These are phyloP conservation scores for Atta cephalotes DNA, from an alignment of 1,140 invertebrate genomes.

Conservation along the genomic window DNA sequence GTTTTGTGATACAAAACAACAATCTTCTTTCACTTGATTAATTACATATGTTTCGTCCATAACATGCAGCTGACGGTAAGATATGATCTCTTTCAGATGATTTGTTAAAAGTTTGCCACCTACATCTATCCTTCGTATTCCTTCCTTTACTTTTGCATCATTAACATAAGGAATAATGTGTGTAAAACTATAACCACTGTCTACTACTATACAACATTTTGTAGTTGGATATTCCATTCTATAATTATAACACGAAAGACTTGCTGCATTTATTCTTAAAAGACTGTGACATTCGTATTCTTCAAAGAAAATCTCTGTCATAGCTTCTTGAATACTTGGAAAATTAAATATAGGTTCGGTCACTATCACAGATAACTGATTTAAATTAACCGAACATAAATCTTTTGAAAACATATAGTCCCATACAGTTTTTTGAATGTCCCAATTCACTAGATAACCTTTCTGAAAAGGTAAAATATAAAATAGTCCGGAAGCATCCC, in stretches of 20 bases:
- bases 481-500: conserved; percentile 97
- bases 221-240: conserved; percentile 87
- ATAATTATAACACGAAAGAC: conserved; percentile 90
- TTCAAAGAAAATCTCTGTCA: conserved; percentile 98
- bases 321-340: conserved; percentile 89
- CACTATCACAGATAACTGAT: conserved; percentile 11
- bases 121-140: conserved; percentile 95
- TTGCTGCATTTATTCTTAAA: conserved; percentile 92
- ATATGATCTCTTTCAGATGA: conserved; percentile 99
- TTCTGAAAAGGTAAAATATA: conserved; percentile 98
- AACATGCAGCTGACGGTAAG: conserved; percentile 98
- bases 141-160: conserved; percentile 93
- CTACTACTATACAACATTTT: conserved; percentile 94
- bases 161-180: conserved; percentile 98
- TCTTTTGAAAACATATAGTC: conserved; percentile 98
- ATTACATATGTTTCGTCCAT: conserved; percentile 99
- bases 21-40: conserved; percentile 99
- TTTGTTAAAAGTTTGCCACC: conserved; percentile 99
- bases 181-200: conserved; percentile 98
- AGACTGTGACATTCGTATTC: conserved; percentile 97
- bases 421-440: conserved; percentile 98
- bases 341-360: conserved; percentile 25
- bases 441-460: conserved; percentile 98
- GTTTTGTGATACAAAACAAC: conserved; percentile 96
- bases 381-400: conserved; percentile 8